A percentile compares a stretch with the other conserved stretches of the same genome.
Evolutionary conservation across 1,140 invertebrate genomes (phyloP).

Genomic region (Trichomalopsis sarcophagae): DNA sequence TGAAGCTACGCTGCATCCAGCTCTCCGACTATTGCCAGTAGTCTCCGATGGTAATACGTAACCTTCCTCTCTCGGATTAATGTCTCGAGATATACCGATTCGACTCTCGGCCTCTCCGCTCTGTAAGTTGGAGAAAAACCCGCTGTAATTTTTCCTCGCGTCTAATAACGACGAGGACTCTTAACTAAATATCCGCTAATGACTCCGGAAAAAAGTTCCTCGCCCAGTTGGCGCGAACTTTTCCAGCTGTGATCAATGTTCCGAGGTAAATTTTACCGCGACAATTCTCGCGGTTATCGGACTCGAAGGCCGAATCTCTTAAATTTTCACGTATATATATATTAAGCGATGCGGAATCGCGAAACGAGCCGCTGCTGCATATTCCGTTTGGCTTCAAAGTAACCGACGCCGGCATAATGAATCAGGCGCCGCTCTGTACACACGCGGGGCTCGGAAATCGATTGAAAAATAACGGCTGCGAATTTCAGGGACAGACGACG

Average conservation of each 20-base stretch:
- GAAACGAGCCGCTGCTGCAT: background rate
- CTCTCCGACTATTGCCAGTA: too few species aligned
- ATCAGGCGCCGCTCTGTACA: background rate
- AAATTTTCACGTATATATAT: background rate
- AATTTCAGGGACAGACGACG: conserved; percentile 15
- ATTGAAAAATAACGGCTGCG: background rate
- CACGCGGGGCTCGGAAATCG: background rate
- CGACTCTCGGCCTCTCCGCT: too few species aligned
- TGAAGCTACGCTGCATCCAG: background rate
- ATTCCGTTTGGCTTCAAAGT: background rate
- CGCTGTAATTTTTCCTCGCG: too few species aligned
- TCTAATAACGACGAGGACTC: too few species aligned
- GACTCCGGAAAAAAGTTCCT: background rate
- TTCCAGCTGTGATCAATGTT: background rate
- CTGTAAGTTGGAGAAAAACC: too few species aligned
- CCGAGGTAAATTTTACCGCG: background rate
- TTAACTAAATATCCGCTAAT: background rate
- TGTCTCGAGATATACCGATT: conserved; percentile 2
- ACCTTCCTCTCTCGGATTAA: conserved; percentile 11
- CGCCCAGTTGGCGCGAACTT: background rate
- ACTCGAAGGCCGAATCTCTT: background rate
- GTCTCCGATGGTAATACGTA: conserved; percentile 15
- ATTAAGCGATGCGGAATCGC: background rate
- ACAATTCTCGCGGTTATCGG: background rate
- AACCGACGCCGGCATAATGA: background rate